Evolutionary conservation across 2,113 vertebrate genomes (phyloP), one percentile per base, ranked within the genome.

Genomic region (Neomonachus schauinslandi): DNA sequence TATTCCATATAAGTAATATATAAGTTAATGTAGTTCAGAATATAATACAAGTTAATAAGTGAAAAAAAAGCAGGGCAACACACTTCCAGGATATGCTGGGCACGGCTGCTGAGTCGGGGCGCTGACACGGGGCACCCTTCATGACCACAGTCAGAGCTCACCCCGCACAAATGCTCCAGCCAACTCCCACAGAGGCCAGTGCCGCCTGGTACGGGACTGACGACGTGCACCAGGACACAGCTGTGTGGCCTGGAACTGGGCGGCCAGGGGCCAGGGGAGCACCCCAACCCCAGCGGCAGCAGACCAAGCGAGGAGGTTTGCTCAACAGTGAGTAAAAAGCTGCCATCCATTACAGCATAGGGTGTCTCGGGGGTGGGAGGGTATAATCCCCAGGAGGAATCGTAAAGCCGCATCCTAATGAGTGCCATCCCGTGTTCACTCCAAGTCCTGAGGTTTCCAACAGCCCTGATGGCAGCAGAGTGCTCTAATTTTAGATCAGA

Each of bases 261-360:
- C 5, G 9, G n/a, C 28, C 11, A 4, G 46, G n/a, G 46, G 49
- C 0, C 0, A 4, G 12, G 8, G 1, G 12, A 1, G 14, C 5
- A 7, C 49, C 88, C 61, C 31, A 51, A 24, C 4, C 18, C 55
- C 19, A 26, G 46, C 2, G 0, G 76, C n/a, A 26, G 6, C 4
- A 2, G 16, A 24, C 12, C 59, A 82, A 51, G 67, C 1, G 6
- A 39, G 65, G 22, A 28, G 2, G 5, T 7, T 49, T 80, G 53
- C 46, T 5, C 10, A 65, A 90, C 26, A n/a, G 7, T n/a, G 24
- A 42, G 28, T 31, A 11, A 57, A 19, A 49, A 14, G 22, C 59
- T 61, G 10, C 28, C 5, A 11, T 7, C 19, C 5, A 39, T 26
- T 49, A 33, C 15, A 33, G 61, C 28, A 31, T 0, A 1, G 19